Conservation (phyloP, 2,888 invertebrate genomes). For the Allophyes oxyacanthae region DNA sequence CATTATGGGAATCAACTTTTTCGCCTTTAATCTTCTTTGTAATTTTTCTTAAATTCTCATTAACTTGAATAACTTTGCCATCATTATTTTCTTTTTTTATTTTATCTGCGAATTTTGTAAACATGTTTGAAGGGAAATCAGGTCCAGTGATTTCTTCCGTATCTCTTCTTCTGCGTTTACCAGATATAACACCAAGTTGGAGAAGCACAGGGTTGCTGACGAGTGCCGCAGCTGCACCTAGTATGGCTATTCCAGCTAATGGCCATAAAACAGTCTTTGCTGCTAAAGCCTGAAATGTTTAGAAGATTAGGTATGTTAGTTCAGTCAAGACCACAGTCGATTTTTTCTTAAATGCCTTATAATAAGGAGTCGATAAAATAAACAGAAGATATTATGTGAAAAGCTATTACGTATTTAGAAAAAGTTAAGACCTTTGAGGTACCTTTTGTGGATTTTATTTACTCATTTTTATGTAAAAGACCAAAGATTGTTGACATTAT, state of each 20-base stretch:
- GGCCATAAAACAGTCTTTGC: slow-evolving; percentile 92
- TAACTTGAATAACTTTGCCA: neutral
- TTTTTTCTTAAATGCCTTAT: too few species aligned
- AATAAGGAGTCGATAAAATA: too few species aligned
- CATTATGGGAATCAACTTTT: slow-evolving; percentile 11
- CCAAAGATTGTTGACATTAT: too few species aligned
- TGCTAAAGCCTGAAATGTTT: slow-evolving; percentile 86
- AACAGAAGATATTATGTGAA: too few species aligned
- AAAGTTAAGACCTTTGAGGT: too few species aligned
- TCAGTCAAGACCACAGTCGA: too few species aligned
- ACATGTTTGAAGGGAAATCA: slow-evolving; percentile 44
- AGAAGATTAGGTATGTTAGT: neutral
- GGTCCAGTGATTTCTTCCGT: slow-evolving; percentile 67
- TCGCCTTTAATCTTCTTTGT: slow-evolving; percentile 36
- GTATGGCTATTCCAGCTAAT: slow-evolving; percentile 93
- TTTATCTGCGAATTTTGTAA: slow-evolving; percentile 50
- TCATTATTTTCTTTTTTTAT: slow-evolving; percentile 16
- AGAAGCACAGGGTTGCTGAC: slow-evolving; percentile 94
- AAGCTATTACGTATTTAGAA: too few species aligned
- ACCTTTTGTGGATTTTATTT: too few species aligned
- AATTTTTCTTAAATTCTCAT: slow-evolving; percentile 7
- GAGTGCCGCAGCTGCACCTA: slow-evolving; percentile 94
- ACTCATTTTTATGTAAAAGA: too few species aligned
- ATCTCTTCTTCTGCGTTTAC: slow-evolving; percentile 87
- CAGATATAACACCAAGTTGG: slow-evolving; percentile 93